Conservation (phyloP, 2,113 vertebrate genomes). For the Cygnus atratus region DNA sequence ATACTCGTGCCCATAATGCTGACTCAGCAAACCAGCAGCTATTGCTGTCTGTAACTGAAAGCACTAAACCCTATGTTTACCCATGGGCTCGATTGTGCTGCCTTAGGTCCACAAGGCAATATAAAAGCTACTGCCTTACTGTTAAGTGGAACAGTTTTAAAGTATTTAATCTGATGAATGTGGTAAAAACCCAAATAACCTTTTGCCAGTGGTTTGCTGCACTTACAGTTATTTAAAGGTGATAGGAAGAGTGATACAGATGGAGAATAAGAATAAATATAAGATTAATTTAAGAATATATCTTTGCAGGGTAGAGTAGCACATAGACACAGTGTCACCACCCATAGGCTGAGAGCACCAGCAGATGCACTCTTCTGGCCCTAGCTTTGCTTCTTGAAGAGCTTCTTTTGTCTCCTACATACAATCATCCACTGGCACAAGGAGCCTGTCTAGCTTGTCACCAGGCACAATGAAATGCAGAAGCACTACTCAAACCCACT, state of each 20-base stretch:
- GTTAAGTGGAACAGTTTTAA: not conserved
- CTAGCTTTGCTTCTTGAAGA: not conserved
- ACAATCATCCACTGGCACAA: not conserved
- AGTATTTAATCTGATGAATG: not conserved
- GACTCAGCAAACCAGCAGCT: not conserved
- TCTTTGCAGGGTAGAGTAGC: not conserved
- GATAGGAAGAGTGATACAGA: not conserved
- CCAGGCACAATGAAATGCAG: not conserved
- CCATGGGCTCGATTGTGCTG: not conserved
- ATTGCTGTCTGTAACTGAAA: not conserved
- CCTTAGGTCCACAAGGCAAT: not conserved
- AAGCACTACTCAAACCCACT: not conserved
- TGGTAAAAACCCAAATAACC: not conserved
- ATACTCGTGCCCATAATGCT: not conserved
- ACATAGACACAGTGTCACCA: not conserved
- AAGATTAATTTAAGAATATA: not conserved
- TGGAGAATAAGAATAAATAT: not conserved
- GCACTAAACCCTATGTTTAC: not conserved
- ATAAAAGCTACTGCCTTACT: not conserved
- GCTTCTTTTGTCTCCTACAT: rapidly evolving
- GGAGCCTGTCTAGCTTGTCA: not conserved
- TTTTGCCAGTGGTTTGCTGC: not conserved
- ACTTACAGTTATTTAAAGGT: not conserved
- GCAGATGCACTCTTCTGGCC: not conserved
- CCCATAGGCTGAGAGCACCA: not conserved